A percentile compares a stretch with the other conserved stretches of the same genome.
phyloP scores from a whole-genome alignment of 2,113 vertebrate species.

The Phyllostomus discolor region DNA sequence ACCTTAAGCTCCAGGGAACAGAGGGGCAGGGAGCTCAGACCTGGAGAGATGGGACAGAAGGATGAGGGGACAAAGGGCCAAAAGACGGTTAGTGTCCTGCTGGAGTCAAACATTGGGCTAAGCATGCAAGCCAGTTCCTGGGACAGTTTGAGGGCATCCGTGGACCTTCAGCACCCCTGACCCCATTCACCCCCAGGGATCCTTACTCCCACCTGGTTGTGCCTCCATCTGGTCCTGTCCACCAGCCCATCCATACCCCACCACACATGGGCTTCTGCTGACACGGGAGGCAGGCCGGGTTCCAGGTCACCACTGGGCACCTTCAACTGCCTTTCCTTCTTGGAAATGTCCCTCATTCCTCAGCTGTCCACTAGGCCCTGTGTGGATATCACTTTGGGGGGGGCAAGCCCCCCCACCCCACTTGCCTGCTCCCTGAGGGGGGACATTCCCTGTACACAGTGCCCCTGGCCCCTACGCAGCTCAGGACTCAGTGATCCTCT shows the following conservation, averaged over 20 bases:
- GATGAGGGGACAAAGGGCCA: neutral
- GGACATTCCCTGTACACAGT: neutral
- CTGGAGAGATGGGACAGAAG: neutral
- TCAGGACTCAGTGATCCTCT: neutral
- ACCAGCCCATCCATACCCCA: neutral
- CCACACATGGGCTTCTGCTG: neutral
- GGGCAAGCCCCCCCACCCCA: too few species aligned
- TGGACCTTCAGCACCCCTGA: neutral
- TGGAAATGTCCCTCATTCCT: neutral
- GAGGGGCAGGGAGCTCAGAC: neutral
- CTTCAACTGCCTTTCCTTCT: neutral
- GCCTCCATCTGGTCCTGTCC: neutral
- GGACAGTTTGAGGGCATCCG: neutral
- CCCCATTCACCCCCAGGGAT: neutral
- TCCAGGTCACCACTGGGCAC: neutral
- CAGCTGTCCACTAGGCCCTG: neutral
- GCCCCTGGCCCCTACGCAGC: neutral
- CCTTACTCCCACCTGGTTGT: too few species aligned
- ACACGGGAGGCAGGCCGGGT: neutral
- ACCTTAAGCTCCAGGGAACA: neutral
- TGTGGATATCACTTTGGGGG: neutral
- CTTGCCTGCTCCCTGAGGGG: too few species aligned
- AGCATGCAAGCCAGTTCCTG: neutral
- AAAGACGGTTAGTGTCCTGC: neutral
- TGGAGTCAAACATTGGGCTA: neutral